Evolutionary conservation across 2,888 invertebrate genomes (phyloP), one percentile per base, ranked within the genome.

Genomic region (Serrognathus titanus): DNA sequence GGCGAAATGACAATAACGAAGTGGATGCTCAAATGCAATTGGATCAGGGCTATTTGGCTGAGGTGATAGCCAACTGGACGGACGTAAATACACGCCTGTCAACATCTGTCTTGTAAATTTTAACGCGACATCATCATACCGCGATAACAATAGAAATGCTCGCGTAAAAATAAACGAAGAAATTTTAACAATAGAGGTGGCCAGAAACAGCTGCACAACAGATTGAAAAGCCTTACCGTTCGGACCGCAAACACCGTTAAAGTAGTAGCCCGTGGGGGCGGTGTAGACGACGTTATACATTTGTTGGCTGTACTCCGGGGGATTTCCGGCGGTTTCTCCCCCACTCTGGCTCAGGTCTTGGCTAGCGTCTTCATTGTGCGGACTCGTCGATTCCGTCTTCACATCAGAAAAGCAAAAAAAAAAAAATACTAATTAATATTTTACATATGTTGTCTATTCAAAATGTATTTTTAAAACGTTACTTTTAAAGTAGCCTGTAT

Each of bases 341-440:
- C 71, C 72, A 57, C 72, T 73, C 43, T 71, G 71, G 55, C 67
- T 68, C 36, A 68, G 56, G 54, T 75, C 74, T 60, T 72, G 73
- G 65, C 71, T 70, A 48, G 68, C 68, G 63, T 77, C 76, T 66
- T 77, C 78, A 59, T 76, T 77, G 57, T 75, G 72, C 8, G 77
- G 77, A 67, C 77, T 77, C 56, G 74, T 71, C 52, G 78, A 76
- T 66, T 78, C 78, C 49, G 76, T 74, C 78, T 78, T 68, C 2
- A 66, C 62, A 52, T 37, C 7, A 46, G 35, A 39, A 13, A 35
- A 39, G 46, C 7, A 31, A 31, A 3, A 31, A n/a, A 3, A 2
- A 4, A n/a, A 10, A 51, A 51, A 13, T 51, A 11, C n/a, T 13
- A 46, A 11, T 11, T n/a, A 16, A 16, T 12, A 36, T 39, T 48